Percentiles rank a stretch among this genome's conserved stretches.
Evolutionary conservation across 2,113 vertebrate species (phyloP).

Genomic region (Rhodinocichla rosea): DNA sequence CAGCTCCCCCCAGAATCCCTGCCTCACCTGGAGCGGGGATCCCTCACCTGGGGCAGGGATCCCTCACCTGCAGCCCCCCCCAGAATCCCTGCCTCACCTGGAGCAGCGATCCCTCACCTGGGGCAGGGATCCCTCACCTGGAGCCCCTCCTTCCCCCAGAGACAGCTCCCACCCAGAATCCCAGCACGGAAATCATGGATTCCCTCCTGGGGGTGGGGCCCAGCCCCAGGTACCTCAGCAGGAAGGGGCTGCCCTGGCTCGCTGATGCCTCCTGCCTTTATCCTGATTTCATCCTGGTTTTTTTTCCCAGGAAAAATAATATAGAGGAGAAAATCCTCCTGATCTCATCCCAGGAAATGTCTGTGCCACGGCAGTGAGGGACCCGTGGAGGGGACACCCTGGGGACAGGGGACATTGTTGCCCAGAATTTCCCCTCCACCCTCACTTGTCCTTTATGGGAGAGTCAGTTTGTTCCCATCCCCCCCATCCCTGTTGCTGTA

Average conservation of each 20-base stretch:
- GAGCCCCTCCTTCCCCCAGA: no score
- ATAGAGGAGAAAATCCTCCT: neutral
- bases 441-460: neutral
- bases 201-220: neutral
- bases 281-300: neutral
- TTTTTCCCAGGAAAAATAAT: neutral
- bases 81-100: neutral
- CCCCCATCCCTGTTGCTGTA: no score
- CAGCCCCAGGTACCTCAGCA: neutral
- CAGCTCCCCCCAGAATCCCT: no score
- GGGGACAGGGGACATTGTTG: neutral
- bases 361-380: accelerated
- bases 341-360: neutral
- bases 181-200: accelerated
- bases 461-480: neutral
- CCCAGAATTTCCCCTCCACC: neutral
- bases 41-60: neutral
- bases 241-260: neutral
- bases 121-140: no score
- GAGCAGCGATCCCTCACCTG: no score
- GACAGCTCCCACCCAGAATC: no score
- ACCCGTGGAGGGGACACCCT: accelerated
- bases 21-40: no score
- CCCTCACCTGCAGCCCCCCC: neutral
- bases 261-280: neutral